These are phyloP conservation scores for Xiphorhynchus elegans DNA, from an alignment of 2,113 vertebrate genomes.

Conservation along the genomic window DNA sequence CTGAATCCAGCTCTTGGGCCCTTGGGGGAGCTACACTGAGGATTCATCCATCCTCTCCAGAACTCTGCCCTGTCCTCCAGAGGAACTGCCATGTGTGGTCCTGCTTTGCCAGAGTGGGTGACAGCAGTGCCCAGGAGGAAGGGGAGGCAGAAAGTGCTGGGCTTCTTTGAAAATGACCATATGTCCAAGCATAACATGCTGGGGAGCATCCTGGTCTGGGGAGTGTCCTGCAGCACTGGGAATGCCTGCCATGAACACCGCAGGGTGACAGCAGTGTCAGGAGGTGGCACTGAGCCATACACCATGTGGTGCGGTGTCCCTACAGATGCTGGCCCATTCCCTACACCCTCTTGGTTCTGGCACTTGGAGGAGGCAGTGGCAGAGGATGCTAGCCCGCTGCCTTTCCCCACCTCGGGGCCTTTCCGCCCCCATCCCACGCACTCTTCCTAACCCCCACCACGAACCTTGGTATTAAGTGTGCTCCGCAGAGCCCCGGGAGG, in stretches of 20 bases:
- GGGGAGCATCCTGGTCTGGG: not conserved
- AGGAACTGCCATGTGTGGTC: not conserved
- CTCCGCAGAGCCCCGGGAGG: constrained; percentile 26
- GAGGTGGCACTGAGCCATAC: not conserved
- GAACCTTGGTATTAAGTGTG: constrained; percentile 17
- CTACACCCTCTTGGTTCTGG: fast-evolving
- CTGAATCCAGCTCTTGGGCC: not conserved
- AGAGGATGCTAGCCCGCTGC: not conserved
- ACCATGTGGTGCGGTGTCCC: fast-evolving
- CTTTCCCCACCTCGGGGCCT: not conserved
- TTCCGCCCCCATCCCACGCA: not conserved
- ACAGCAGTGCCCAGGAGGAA: not conserved
- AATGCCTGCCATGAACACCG: fast-evolving
- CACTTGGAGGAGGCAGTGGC: not conserved
- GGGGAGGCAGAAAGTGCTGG: not conserved
- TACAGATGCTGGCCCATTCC: not conserved
- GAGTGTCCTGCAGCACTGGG: not conserved
- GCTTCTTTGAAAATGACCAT: not conserved
- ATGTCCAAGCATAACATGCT: fast-evolving
- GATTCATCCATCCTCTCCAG: not conserved
- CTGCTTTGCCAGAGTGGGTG: not conserved
- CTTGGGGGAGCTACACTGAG: fast-evolving
- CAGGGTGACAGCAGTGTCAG: not conserved
- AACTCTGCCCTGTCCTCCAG: not conserved
- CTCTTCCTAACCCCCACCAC: not conserved